These are phyloP conservation scores for Drosophila suboccidentalis DNA, from an alignment of 2,888 invertebrate species.

Conservation along the genomic window DNA sequence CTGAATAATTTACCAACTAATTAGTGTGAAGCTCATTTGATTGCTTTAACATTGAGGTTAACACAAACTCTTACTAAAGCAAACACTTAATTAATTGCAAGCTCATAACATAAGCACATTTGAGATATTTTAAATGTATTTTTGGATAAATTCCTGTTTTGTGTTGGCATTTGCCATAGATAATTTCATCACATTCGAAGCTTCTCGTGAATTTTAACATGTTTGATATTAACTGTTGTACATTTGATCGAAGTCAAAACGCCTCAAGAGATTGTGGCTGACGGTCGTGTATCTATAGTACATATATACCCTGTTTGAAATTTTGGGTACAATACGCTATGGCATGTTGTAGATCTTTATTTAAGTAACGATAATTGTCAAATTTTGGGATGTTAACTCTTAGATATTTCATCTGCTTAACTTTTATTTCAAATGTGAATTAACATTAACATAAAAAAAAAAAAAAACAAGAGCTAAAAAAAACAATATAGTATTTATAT, in stretches of 20 bases:
- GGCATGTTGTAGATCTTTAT: neutral
- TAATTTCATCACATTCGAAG: neutral
- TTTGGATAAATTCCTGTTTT: neutral
- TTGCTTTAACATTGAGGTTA: neutral
- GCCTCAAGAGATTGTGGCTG: neutral
- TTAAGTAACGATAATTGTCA: neutral
- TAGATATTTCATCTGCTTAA: neutral
- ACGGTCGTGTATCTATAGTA: neutral
- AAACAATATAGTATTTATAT: neutral
- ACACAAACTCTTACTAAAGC: neutral
- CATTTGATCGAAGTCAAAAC: slow-evolving; percentile 3
- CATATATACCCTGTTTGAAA: neutral
- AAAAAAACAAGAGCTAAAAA: neutral
- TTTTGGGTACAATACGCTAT: neutral
- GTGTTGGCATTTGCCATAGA: neutral
- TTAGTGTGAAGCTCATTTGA: neutral
- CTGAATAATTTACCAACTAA: neutral
- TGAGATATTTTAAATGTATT: neutral
- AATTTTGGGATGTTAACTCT: neutral
- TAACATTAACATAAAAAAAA: too few species aligned
- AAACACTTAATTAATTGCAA: neutral
- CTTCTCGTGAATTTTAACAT: slow-evolving; percentile 6
- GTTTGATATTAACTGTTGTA: slow-evolving; percentile 22
- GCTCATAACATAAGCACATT: neutral
- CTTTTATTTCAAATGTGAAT: neutral